Conservation (phyloP, 1,140 invertebrate genomes). For the Bilobella aurantiaca region DNA sequence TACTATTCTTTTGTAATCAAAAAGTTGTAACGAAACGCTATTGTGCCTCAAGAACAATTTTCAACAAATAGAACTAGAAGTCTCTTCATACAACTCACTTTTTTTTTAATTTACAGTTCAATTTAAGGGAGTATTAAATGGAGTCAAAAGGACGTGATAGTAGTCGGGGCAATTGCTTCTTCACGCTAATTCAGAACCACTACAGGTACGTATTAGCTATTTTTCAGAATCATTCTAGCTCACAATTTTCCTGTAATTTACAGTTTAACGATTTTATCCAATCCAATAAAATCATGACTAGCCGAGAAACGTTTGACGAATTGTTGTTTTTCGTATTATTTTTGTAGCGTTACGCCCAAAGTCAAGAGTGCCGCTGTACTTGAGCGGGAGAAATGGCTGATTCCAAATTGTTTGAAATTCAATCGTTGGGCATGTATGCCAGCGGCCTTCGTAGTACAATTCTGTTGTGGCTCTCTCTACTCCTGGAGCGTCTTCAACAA, state of each 20-base stretch:
- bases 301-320: not conserved
- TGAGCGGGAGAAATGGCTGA: constrained; percentile 16
- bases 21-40: not conserved
- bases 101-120: too few relatives aligned
- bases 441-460: constrained; percentile 27
- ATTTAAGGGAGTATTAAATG: too few relatives aligned
- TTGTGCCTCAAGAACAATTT: not conserved
- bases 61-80: not conserved
- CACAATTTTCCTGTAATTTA: too few relatives aligned
- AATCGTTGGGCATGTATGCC: constrained; percentile 29
- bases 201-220: not conserved
- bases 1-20: too few relatives aligned
- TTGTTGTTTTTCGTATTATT: not conserved
- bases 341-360: not conserved
- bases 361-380: constrained; percentile 10
- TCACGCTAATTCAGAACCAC: not conserved
- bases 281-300: too few relatives aligned
- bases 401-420: constrained; percentile 18
- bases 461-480: constrained; percentile 30
- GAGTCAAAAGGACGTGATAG: too few relatives aligned
- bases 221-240: not conserved
- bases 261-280: too few relatives aligned
- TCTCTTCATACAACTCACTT: not conserved
- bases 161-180: not conserved
- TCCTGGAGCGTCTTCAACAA: constrained; percentile 30